These are phyloP conservation scores for Acanthisitta chloris DNA, from an alignment of 2,113 vertebrate genomes.

Conservation along the genomic window DNA sequence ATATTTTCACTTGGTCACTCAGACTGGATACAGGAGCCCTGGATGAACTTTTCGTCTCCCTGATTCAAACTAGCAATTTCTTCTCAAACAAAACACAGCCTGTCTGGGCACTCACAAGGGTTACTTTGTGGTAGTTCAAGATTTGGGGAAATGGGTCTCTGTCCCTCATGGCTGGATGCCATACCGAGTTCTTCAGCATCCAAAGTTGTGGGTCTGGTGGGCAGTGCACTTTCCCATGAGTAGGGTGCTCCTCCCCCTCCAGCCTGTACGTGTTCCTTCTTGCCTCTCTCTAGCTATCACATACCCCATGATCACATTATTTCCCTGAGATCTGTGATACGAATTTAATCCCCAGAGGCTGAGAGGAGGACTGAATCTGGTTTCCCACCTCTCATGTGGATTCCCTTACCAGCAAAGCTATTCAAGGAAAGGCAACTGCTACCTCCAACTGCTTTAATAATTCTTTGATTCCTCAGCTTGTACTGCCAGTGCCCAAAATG, in stretches of 20 bases:
- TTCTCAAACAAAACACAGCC: constrained; percentile 25
- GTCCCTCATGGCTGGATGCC: not conserved
- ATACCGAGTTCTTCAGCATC: not conserved
- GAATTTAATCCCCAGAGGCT: not conserved
- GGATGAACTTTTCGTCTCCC: constrained; percentile 29
- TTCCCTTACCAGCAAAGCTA: not conserved
- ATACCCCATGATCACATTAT: not conserved
- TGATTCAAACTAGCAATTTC: constrained; percentile 32
- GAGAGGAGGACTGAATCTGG: not conserved
- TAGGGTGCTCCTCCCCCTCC: not conserved
- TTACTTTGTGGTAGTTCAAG: constrained; percentile 24
- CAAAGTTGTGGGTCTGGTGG: not conserved
- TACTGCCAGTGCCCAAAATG: constrained; percentile 63
- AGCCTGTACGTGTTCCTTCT: not conserved
- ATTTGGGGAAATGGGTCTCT: constrained; percentile 34
- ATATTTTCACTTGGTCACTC: constrained; percentile 10
- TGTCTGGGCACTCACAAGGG: constrained; percentile 5
- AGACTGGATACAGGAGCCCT: not conserved
- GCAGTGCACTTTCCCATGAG: not conserved
- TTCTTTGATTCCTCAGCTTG: constrained; percentile 61
- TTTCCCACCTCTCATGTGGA: constrained; percentile 14
- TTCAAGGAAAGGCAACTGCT: constrained; percentile 37
- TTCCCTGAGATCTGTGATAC: not conserved
- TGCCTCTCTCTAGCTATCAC: not conserved
- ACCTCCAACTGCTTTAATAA: constrained; percentile 51